phyloP scores from a whole-genome alignment of 1,140 invertebrate species.

The Solenopsis fugax region DNA sequence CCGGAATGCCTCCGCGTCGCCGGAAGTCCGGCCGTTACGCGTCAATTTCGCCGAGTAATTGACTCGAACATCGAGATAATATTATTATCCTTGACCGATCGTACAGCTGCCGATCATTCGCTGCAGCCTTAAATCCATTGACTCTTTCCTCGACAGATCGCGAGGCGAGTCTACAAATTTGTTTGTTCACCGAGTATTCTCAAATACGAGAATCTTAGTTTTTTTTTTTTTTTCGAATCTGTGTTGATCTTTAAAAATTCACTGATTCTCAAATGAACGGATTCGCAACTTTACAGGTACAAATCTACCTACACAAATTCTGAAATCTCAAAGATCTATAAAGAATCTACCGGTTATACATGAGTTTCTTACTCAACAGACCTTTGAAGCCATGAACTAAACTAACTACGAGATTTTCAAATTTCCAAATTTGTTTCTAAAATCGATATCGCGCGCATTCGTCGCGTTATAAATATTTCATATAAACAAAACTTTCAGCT shows the following conservation, averaged over 20 bases:
- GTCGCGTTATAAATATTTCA: slow-evolving; percentile 12
- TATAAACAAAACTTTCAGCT: slow-evolving; percentile 38
- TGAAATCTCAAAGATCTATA: not conserved
- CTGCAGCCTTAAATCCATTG: not conserved
- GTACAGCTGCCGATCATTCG: slow-evolving; percentile 3
- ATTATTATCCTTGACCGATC: slow-evolving; percentile 58
- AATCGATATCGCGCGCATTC: slow-evolving; percentile 4
- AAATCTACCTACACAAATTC: not conserved
- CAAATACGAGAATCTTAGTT: not conserved
- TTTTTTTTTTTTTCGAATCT: not conserved
- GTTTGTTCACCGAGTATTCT: not conserved
- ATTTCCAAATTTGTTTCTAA: not conserved
- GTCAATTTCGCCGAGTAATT: slow-evolving; percentile 63
- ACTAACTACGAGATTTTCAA: not conserved
- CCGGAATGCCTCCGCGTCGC: slow-evolving; percentile 37
- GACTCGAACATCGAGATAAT: slow-evolving; percentile 54
- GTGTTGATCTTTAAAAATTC: slow-evolving; percentile 8
- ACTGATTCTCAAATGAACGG: not conserved
- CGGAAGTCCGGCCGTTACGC: slow-evolving; percentile 57
- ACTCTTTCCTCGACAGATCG: not conserved
- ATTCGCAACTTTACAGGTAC: not conserved
- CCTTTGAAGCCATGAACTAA: not conserved
- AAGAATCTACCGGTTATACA: not conserved
- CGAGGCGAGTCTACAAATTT: not conserved
- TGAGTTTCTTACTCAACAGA: not conserved